Base-by-base conservation (phyloP, 2,113 vertebrate species). In the Crotalus helleri region DNA sequence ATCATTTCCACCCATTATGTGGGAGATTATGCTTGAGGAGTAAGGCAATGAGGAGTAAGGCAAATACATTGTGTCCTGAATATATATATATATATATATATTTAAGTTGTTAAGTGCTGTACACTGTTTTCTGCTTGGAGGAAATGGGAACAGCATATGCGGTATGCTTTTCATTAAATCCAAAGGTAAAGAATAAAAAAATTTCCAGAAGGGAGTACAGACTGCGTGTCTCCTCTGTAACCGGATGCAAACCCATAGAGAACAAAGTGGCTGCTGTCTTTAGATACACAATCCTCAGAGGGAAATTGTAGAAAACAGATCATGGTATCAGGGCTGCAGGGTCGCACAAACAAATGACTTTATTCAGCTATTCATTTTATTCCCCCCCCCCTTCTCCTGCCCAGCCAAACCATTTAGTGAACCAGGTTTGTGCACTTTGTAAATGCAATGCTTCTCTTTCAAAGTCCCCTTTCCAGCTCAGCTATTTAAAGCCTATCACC, bases 191-290 rank as follows among this genome's bases (percentile, higher is more conserved):
- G 0, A 87, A 33, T 19, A 88, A 92, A 95, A 61, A 91, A 74
- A 55, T 93, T 9, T 92, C 0, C 4, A 59, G 21, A n/a, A 85
- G 51, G 92, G 92, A 88, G 26, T 90, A 61, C 90, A 86, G 64
- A 61, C 87, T 93, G 49, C 24, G 49, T 64, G 87, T 92, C 91
- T 93, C 87, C 61, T 85, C 87, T 93, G 90, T 21, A 92, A 81
- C 11, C 58, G 44, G 15, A 85, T 61, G 3, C 10, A 94, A 92
- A 94, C 49, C 51, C 39, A 55, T 26, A 6, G 64, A 92, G 46
- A 94, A 59, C 86, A 94, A 95, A 92, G n/a, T 19, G 13, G 0
- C 3, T 54, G 29, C 0, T 93, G 94, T 94, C 94, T 92, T 46
- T 92, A 90, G 92, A 39, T 3, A 26, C 69, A 39, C 3, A 21